Base-by-base conservation (phyloP, 2,888 invertebrate genomes). In the Clepsis dumicolana region DNA sequence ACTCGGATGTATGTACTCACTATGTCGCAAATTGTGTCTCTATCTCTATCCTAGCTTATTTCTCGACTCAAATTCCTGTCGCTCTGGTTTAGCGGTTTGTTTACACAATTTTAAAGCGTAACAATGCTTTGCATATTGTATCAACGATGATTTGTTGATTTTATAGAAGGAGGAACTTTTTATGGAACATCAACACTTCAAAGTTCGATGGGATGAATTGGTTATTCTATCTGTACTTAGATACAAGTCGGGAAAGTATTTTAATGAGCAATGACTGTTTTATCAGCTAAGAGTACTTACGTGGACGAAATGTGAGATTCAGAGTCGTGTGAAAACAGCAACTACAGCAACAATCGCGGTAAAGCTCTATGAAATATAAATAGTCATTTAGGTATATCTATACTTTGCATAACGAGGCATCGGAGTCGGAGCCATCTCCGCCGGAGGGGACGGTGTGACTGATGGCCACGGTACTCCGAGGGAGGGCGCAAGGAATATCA, bases 1-100 rank as follows among this genome's bases (percentile, higher is more conserved):
- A 82, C 80, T 82, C 77, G 78, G 78, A 29, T 62, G 52, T 27
- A 29, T 62, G 52, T 27, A 57, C 50, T 25, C 59, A 27, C 29
- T 16, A 52, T 64, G 52, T 64, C 53, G 41, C 63, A 57, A 62
- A 62, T 54, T 52, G 60, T 63, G 8, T 44, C 48, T 44, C 44
- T 44, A 18, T 18, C 18, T 44, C 5, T 8, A 1, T 27, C 24
- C 35, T 27, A 25, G 18, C 48, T 61, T 35, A 44, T 62, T 61
- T 41, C 44, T 32, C 54, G 27, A 12, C 52, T 38, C 38, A n/a
- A 54, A 24, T 64, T 64, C 53, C 12, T 18, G 29, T 25, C 24
- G 24, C 25, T n/a, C 25, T 41, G 41, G 41, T 59, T 38, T 16
- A 41, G 25, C 16, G 12, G 8, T 48, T 48, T 48, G 21, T 48